These are phyloP conservation scores for Aegithalos caudatus DNA, from an alignment of 2,113 vertebrate genomes.

Conservation along the genomic window DNA sequence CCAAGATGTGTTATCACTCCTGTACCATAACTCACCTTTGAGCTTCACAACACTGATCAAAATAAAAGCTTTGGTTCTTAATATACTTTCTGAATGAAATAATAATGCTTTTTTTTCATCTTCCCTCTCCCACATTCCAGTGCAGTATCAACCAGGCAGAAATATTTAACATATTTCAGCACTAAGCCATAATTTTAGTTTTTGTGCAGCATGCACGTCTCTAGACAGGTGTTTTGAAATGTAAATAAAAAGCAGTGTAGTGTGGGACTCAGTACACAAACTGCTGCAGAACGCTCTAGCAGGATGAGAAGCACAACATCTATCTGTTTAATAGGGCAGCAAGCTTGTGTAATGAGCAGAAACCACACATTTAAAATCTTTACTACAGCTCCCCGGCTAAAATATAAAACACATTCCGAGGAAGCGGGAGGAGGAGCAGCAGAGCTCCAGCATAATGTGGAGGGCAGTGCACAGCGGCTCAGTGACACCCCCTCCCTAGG, in stretches of 20 bases:
- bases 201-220: not conserved
- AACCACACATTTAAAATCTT: not conserved
- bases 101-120: not conserved
- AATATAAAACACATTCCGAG: not conserved
- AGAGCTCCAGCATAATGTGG: not conserved
- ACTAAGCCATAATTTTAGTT: not conserved
- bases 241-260: not conserved
- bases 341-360: constrained; percentile 12
- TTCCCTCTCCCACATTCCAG: not conserved
- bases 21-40: not conserved
- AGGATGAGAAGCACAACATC: not conserved
- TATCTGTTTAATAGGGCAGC: not conserved
- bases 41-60: not conserved
- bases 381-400: not conserved
- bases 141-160: not conserved
- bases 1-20: not conserved
- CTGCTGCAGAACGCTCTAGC: not conserved
- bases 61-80: not conserved
- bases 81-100: not conserved
- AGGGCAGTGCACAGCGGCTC: not conserved
- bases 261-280: not conserved
- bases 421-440: not conserved
- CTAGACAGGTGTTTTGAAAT: constrained; percentile 31
- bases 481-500: not conserved
- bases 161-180: not conserved